phyloP scores from a whole-genome alignment of 2,888 invertebrate species.

The Acanthosepion esculentum region DNA sequence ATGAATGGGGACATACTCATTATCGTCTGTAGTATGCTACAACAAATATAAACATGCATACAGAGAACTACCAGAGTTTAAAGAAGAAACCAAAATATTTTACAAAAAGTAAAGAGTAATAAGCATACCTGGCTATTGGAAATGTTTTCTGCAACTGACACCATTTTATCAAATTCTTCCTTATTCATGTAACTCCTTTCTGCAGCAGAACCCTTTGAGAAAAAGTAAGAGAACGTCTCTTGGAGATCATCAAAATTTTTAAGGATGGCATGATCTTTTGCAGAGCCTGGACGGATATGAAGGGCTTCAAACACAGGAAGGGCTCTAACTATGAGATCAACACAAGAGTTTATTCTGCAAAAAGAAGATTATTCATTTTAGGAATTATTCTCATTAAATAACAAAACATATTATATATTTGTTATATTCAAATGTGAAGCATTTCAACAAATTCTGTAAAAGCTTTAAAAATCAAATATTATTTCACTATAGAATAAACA shows the following conservation, averaged over 20 bases:
- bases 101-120: background rate
- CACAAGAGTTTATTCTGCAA: slow-evolving; percentile 75
- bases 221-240: slow-evolving; percentile 75
- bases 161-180: slow-evolving; percentile 58
- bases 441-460: too few relatives aligned
- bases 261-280: slow-evolving; percentile 66
- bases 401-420: too few relatives aligned
- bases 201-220: slow-evolving; percentile 75
- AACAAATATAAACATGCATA: too few relatives aligned
- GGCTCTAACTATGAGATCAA: slow-evolving; percentile 76
- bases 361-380: background rate
- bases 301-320: slow-evolving; percentile 71
- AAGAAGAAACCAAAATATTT: background rate
- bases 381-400: too few relatives aligned
- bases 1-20: too few relatives aligned
- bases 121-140: slow-evolving; percentile 58
- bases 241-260: slow-evolving; percentile 72
- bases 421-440: too few relatives aligned
- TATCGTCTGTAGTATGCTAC: too few relatives aligned
- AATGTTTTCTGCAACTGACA: slow-evolving; percentile 60
- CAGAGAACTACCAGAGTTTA: too few relatives aligned
- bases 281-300: slow-evolving; percentile 65
- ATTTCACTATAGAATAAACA: too few relatives aligned
- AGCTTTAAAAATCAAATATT: too few relatives aligned
- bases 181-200: slow-evolving; percentile 71